Conservation (phyloP, 2,113 vertebrate species). For the Hiodon tergisus region DNA sequence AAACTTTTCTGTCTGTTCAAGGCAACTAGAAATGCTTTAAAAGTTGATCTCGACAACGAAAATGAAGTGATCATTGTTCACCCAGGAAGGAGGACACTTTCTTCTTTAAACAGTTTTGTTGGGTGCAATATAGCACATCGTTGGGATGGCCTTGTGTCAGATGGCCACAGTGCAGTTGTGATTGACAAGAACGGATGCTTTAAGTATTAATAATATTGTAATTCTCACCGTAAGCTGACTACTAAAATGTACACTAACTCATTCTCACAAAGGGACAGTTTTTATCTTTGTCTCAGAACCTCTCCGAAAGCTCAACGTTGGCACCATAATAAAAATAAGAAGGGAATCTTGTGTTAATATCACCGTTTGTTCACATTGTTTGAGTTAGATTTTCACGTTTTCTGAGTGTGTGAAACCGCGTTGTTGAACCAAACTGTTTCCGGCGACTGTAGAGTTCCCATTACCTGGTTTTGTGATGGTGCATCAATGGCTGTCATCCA, state of each 20-base stretch:
- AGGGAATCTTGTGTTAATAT: background rate
- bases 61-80: conserved; percentile 13
- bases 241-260: no score
- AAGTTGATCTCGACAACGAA: no score
- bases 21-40: no score
- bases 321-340: background rate
- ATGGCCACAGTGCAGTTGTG: background rate
- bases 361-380: background rate
- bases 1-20: conserved; percentile 15
- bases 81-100: background rate
- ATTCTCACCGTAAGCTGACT: no score
- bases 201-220: no score
- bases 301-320: background rate
- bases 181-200: background rate
- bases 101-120: background rate
- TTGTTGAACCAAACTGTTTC: background rate
- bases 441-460: background rate
- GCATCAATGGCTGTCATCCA: background rate
- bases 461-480: background rate
- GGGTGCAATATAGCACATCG: background rate
- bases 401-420: background rate
- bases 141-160: background rate
- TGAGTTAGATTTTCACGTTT: background rate
- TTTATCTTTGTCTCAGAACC: background rate
- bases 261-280: no score